phyloP scores from a whole-genome alignment of 2,113 vertebrate species.

The Halichoeres trimaculatus region DNA sequence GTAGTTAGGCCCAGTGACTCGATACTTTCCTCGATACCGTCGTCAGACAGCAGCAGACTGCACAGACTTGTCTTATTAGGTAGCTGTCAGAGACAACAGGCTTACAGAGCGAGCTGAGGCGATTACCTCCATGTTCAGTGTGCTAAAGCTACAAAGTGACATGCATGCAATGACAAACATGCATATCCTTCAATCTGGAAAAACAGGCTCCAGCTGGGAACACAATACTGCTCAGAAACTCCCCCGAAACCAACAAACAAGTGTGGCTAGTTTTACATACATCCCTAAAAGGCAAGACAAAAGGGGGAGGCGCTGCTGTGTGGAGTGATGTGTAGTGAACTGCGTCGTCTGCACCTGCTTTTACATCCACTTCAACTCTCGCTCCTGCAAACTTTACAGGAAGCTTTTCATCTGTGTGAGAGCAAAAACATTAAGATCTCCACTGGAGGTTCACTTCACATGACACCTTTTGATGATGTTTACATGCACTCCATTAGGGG shows the following conservation, averaged over 20 bases:
- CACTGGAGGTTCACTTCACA: constrained; percentile 1
- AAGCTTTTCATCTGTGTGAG: neutral
- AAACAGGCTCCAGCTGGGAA: constrained; percentile 72
- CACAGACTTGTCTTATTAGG: neutral
- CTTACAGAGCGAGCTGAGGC: neutral
- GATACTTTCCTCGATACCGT: constrained; percentile 35
- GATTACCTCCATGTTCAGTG: constrained; percentile 34
- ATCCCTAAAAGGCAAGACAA: constrained; percentile 22
- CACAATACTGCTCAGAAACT: constrained; percentile 62
- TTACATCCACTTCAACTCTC: neutral
- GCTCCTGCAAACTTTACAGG: neutral
- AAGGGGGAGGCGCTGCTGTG: neutral
- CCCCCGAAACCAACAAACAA: constrained; percentile 80
- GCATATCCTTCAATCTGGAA: constrained; percentile 62
- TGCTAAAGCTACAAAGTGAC: constrained; percentile 6
- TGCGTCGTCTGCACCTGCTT: constrained; percentile 5
- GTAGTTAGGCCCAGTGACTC: constrained; percentile 16
- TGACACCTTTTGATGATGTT: constrained; percentile 35
- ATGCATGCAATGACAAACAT: constrained; percentile 30
- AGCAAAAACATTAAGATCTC: constrained; percentile 17
- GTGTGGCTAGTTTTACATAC: constrained; percentile 64
- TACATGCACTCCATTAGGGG: constrained; percentile 28
- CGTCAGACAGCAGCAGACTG: neutral
- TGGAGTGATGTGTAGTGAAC: neutral
- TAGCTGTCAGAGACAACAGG: constrained; percentile 11